Evolutionary conservation across 2,113 vertebrate genomes (phyloP).

Genomic region (Cynoglossus semilaevis): DNA sequence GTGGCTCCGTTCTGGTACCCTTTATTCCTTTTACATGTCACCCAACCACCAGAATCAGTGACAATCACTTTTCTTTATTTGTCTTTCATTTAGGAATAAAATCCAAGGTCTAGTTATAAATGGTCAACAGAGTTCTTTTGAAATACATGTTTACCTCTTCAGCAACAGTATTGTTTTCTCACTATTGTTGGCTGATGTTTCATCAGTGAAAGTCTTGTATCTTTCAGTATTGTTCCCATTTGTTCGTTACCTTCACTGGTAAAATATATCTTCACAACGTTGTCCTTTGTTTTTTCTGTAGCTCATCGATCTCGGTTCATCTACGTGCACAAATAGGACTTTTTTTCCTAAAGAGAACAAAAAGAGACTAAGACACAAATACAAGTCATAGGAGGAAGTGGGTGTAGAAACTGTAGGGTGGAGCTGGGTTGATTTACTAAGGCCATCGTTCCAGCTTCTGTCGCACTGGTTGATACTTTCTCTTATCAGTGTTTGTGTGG

Average conservation of each 20-base stretch:
- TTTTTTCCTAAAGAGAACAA: too few species aligned
- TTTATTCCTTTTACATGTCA: not conserved
- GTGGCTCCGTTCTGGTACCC: not conserved
- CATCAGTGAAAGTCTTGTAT: constrained; percentile 11
- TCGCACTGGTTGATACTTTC: constrained; percentile 66
- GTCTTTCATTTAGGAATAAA: not conserved
- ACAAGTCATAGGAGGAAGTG: not conserved
- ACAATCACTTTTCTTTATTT: not conserved
- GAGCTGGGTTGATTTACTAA: not conserved
- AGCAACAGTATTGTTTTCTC: constrained; percentile 7
- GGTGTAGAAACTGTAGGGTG: constrained; percentile 12
- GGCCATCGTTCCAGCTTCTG: constrained; percentile 20
- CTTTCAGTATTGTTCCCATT: not conserved
- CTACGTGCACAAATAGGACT: too few species aligned
- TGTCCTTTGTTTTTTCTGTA: too few species aligned
- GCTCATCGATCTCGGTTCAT: too few species aligned
- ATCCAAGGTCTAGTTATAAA: constrained; percentile 28
- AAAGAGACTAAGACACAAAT: not conserved
- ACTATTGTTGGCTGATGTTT: constrained; percentile 20
- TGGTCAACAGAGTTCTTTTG: constrained; percentile 44
- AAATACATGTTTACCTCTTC: constrained; percentile 14
- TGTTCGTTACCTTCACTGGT: constrained; percentile 35
- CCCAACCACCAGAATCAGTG: constrained; percentile 4
- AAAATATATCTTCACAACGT: constrained; percentile 23
- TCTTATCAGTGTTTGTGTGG: constrained; percentile 55